Base-by-base conservation (phyloP, 1,140 invertebrate species). In the Anastrepha ludens region DNA sequence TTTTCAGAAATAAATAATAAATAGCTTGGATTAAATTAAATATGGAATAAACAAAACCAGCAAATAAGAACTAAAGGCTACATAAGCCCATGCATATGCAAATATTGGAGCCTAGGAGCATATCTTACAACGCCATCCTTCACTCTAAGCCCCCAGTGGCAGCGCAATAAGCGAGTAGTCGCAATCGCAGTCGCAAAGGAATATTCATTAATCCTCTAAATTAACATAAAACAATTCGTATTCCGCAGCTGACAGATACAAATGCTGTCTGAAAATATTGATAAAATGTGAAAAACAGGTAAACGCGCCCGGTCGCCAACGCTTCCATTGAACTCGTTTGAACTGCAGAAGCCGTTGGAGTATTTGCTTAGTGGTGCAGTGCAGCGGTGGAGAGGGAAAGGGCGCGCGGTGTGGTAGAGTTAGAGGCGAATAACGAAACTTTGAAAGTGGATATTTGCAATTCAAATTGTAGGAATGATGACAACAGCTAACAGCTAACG, bases 401-500 rank as follows among this genome's bases (percentile, higher is more conserved):
- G 64, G 9, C 9, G 50, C 50, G 50, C 5, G 9, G 50, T 55
- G 1, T 55, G 9, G 50, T 1, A 55, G 5, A 55, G 50, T 55
- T 55, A 39, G 29, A 67, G 7, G 29, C 64, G n/a, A 5, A 44
- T 17, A 70, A 70, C 4, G 20, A 70, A 11, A 81, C 47, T 81
- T 81, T 8, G 17, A 55, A n/a, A 55, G n/a, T 29, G 50, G 74
- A 55, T 47, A 81, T 81, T 81, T 58, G 74, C 50, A 81, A 58
- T 81, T 81, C 74, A 81, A 81, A 58, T 81, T 47, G 44, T 81
- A 41, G 74, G 47, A 20, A 29, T 55, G 74, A 81, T 81, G 74
- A 81, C 74, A 81, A 81, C 74, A 81, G 47, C 74, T 20, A 81
- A n/a, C 74, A 81, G 74, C 47, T 55, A 81, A 50, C 44, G 55